Evolutionary conservation across 1,140 invertebrate species (phyloP).

Genomic region (Penaeus vannamei): DNA sequence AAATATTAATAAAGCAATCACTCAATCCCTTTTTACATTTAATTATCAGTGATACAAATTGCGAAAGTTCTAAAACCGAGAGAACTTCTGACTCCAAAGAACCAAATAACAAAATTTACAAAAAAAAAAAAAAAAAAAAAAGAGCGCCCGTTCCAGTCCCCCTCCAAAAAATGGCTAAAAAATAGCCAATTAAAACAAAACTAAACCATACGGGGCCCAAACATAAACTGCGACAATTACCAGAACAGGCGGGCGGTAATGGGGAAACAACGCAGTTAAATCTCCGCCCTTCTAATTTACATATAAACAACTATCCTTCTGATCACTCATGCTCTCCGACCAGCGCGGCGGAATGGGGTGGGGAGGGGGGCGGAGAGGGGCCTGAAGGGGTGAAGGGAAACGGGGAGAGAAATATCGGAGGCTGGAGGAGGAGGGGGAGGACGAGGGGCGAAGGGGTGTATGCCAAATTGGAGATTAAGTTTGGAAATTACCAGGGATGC

Average conservation of each 20-base stretch:
- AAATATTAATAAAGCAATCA: too few relatives aligned
- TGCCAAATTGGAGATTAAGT: constrained; percentile 41
- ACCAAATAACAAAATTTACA: too few relatives aligned
- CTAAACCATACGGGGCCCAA: neutral
- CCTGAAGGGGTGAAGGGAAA: constrained; percentile 16
- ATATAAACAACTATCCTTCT: constrained; percentile 59
- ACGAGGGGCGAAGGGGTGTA: neutral
- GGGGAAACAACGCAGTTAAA: constrained; percentile 63
- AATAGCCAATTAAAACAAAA: too few relatives aligned
- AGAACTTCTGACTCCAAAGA: too few relatives aligned
- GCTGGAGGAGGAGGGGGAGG: neutral
- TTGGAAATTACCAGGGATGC: constrained; percentile 12
- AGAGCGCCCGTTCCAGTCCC: too few relatives aligned
- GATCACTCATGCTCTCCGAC: constrained; percentile 47
- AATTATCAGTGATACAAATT: too few relatives aligned
- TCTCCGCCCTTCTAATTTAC: constrained; percentile 58
- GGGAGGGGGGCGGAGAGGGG: neutral
- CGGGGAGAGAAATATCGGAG: constrained; percentile 5
- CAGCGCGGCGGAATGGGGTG: constrained; percentile 20
- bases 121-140: neutral
- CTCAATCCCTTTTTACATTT: too few relatives aligned
- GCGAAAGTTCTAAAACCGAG: too few relatives aligned
- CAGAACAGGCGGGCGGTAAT: constrained; percentile 58
- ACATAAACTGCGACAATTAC: constrained; percentile 56
- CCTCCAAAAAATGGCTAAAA: too few relatives aligned